phyloP scores from a whole-genome alignment of 2,888 invertebrate species.

The Papilio elwesi region DNA sequence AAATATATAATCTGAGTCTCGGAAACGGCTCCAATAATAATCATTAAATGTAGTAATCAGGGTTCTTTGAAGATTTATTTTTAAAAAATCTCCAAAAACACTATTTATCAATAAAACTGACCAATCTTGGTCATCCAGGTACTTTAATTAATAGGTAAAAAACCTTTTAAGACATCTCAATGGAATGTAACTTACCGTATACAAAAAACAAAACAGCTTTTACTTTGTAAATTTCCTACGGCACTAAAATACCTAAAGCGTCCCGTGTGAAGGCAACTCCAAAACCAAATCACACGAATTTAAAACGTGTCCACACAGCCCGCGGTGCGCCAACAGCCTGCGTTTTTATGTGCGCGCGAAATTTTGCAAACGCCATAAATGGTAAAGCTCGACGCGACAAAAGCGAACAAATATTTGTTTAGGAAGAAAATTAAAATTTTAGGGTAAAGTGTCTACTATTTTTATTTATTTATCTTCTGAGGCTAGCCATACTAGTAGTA shows the following conservation, averaged over 20 bases:
- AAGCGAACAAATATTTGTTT: slow-evolving; percentile 48
- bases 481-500: too few relatives aligned
- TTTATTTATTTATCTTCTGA: not conserved
- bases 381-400: slow-evolving; percentile 42
- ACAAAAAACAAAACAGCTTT: slow-evolving; percentile 26
- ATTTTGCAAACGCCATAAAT: slow-evolving; percentile 52
- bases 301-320: slow-evolving; percentile 34
- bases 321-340: slow-evolving; percentile 38
- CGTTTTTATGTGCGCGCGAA: slow-evolving; percentile 55
- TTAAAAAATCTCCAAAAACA: not conserved
- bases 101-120: too few relatives aligned
- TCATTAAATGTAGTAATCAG: too few relatives aligned
- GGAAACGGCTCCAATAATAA: too few relatives aligned
- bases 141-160: not conserved
- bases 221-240: slow-evolving; percentile 4
- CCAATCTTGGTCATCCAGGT: too few relatives aligned
- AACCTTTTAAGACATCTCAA: not conserved
- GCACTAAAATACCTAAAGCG: not conserved
- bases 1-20: too few relatives aligned
- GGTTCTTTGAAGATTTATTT: too few relatives aligned
- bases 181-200: not conserved
- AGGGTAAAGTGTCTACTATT: slow-evolving; percentile 18
- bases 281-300: slow-evolving; percentile 32
- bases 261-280: slow-evolving; percentile 10
- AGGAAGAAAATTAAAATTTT: slow-evolving; percentile 36